A percentile compares a stretch with the other conserved stretches of the same genome.
These are phyloP conservation scores for Piprites chloris DNA, from an alignment of 2,113 vertebrate species.

Conservation along the genomic window DNA sequence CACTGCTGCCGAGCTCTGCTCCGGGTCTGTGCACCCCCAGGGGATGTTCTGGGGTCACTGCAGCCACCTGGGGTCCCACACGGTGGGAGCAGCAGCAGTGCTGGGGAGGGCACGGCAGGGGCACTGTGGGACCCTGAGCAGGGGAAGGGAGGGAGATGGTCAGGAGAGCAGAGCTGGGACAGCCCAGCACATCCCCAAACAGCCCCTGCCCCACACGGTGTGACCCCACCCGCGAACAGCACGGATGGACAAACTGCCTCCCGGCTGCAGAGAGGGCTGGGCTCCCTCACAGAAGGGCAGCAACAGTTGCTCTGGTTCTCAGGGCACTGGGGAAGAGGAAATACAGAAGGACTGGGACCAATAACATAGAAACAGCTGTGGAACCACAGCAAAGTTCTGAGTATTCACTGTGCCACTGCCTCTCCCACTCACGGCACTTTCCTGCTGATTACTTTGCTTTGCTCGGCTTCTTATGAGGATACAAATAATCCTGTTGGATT, in stretches of 20 bases:
- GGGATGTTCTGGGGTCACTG: neutral
- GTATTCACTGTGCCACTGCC: neutral
- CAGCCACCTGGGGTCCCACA: neutral
- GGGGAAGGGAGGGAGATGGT: neutral
- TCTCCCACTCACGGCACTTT: neutral
- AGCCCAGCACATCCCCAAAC: neutral
- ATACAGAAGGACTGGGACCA: neutral
- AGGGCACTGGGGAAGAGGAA: neutral
- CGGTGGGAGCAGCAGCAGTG: neutral
- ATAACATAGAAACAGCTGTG: neutral
- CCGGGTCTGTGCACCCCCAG: neutral
- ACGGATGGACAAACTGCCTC: neutral
- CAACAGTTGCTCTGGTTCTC: neutral
- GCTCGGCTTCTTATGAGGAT: neutral
- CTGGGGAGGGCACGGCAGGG: neutral
- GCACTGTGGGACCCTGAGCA: neutral
- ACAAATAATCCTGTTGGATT: neutral
- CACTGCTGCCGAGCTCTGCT: neutral
- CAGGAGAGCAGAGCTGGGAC: neutral
- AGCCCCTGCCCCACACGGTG: neutral
- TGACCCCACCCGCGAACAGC: no score
- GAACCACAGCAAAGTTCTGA: neutral
- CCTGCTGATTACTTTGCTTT: neutral
- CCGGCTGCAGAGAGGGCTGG: neutral
- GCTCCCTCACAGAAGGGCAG: neutral